Evolutionary conservation across 2,113 vertebrate species (phyloP), one percentile per base, ranked within the genome.

Genomic region (Glaucomys volans): DNA sequence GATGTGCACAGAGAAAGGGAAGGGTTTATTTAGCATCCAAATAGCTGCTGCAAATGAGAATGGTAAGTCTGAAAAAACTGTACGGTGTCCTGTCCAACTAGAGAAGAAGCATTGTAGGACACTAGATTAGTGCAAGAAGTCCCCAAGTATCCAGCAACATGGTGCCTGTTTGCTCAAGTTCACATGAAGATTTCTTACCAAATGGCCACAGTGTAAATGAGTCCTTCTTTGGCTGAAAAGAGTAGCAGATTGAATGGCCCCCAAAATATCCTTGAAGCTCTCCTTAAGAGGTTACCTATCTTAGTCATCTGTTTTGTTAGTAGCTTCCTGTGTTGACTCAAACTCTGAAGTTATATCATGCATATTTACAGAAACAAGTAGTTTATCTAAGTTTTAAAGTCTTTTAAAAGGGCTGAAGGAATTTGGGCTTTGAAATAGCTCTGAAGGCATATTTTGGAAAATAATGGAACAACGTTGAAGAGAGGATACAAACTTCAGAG

Each of bases 361-460:
- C 14, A 57, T 76, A 64, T 80, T 80, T 83, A 62, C 2, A 79
- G 57, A 35, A 57, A 62, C 4, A 16, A 75, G 57, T 76, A 52
- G 8, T 83, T 89, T 77, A 30, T 83, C 66, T 59, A 47, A 42
- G 77, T 32, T 47, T 79, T 90, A 92, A 69, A n/a, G 44, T 69
- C 17, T 2, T 90, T 90, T 57, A 57, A 47, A 22, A 44, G 3
- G 16, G 16, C 42, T 52, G 40, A 35, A 59, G 35, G 50, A 71
- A 4, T 87, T 72, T 28, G 40, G 32, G 57, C 8, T 59, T 59
- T 59, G 22, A 59, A 40, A 17, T 67, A 82, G 26, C 12, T 94
- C 67, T 42, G 40, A 86, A 74, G 40, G 79, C 24, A 64, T 18
- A 69, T 86, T 90, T 92, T 91, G 22, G 32, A 87, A 95, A 90